These are phyloP conservation scores for Drosophila neocordata DNA, from an alignment of 1,140 invertebrate species.

Conservation along the genomic window DNA sequence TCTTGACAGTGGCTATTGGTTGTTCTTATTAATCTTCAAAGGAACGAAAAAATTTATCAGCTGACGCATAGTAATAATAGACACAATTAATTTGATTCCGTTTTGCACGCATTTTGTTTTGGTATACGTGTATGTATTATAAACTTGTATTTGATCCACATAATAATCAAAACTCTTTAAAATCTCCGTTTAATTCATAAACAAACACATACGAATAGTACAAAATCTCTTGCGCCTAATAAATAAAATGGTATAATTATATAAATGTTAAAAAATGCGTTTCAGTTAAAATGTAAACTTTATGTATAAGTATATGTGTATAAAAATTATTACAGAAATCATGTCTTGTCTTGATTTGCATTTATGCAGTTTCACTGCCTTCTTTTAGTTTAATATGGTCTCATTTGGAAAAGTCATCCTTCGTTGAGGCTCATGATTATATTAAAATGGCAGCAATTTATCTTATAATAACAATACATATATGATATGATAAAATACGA, in stretches of 20 bases:
- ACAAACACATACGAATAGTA: conserved; percentile 54
- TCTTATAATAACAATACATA: neutral
- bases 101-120: conserved; percentile 51
- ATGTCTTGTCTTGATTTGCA: conserved; percentile 52
- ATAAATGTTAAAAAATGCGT: conserved; percentile 52
- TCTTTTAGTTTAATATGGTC: conserved; percentile 16
- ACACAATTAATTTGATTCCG: conserved; percentile 46
- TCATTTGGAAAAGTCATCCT: conserved; percentile 26
- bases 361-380: conserved; percentile 63
- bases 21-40: conserved; percentile 85
- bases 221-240: conserved; percentile 63
- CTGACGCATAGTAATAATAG: conserved; percentile 23
- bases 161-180: conserved; percentile 54
- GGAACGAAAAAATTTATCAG: neutral
- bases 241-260: conserved; percentile 49
- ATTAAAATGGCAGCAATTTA: conserved; percentile 30
- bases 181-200: conserved; percentile 32
- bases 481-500: neutral
- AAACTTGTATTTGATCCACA: conserved; percentile 28
- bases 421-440: conserved; percentile 17
- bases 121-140: conserved; percentile 38
- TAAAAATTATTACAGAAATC: conserved; percentile 43
- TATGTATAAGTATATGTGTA: conserved; percentile 11
- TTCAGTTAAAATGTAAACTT: conserved; percentile 64
- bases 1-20: conserved; percentile 89